Evolutionary conservation across 1,140 invertebrate genomes (phyloP).

Genomic region (Ditylenchus dipsaci): DNA sequence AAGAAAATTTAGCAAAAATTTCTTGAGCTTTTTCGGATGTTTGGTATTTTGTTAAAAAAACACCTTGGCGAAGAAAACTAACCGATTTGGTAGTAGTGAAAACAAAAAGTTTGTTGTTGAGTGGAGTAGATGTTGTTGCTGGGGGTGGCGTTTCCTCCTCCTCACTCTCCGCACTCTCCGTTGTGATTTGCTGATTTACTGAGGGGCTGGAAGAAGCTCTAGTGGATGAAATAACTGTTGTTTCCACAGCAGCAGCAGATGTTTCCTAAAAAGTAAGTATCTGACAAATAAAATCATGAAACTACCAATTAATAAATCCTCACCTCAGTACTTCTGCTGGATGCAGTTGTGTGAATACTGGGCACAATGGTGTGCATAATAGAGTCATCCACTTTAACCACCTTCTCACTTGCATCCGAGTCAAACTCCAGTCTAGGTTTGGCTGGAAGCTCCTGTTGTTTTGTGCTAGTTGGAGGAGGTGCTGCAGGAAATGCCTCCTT

Average conservation of each 20-base stretch:
- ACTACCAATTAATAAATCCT: too few species aligned
- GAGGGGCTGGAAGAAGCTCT: not conserved
- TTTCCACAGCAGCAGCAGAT: not conserved
- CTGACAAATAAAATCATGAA: not conserved
- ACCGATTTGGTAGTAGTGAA: constrained; percentile 14
- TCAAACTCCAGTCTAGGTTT: too few species aligned
- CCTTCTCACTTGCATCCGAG: not conserved
- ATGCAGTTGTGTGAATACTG: not conserved
- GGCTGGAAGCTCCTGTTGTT: too few species aligned
- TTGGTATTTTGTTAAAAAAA: too few species aligned
- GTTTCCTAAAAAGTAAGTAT: not conserved
- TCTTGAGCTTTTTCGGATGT: too few species aligned
- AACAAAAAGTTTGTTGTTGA: not conserved
- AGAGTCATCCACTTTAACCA: too few species aligned
- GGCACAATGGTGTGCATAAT: not conserved
- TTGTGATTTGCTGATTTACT: not conserved
- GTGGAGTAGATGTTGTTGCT: not conserved
- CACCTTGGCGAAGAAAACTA: too few species aligned
- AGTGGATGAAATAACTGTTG: not conserved
- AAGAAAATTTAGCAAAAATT: too few species aligned
- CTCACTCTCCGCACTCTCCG: not conserved
- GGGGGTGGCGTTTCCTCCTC: not conserved
- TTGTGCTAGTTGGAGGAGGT: too few species aligned
- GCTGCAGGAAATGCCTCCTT: too few species aligned
- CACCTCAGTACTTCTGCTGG: too few species aligned